Conservation (phyloP, 2,797 vertebrate genomes). For the Molossus alvarezi region DNA sequence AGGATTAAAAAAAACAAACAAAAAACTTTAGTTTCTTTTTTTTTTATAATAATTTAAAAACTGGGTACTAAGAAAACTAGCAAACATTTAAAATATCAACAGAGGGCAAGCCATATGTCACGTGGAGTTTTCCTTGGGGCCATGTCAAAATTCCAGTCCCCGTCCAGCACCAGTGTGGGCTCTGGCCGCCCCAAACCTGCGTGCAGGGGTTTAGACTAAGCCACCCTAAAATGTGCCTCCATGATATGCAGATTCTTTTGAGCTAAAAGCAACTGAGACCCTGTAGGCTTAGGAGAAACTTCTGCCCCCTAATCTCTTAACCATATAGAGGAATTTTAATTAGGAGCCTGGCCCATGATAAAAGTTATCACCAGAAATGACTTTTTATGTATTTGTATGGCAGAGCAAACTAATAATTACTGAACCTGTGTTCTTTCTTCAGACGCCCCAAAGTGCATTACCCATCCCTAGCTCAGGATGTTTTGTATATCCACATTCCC, state of each 20-base stretch:
- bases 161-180: accelerated
- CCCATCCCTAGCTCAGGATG: background rate
- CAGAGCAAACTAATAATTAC: background rate
- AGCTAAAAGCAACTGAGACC: background rate
- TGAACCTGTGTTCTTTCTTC: background rate
- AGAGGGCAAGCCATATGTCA: background rate
- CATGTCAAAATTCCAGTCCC: background rate
- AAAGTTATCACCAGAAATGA: background rate
- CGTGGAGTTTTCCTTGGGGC: accelerated
- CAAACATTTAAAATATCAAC: background rate
- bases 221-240: background rate
- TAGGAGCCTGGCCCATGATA: background rate
- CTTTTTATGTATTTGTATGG: background rate
- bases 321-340: background rate
- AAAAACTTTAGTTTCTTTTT: background rate
- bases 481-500: background rate
- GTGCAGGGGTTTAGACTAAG: background rate
- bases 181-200: background rate
- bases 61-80: background rate
- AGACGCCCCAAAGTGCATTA: background rate
- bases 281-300: background rate
- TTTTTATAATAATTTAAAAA: background rate
- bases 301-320: background rate
- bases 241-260: background rate
- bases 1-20: background rate